Base-by-base conservation (phyloP, 2,113 vertebrate genomes). In the Camelus bactrianus region DNA sequence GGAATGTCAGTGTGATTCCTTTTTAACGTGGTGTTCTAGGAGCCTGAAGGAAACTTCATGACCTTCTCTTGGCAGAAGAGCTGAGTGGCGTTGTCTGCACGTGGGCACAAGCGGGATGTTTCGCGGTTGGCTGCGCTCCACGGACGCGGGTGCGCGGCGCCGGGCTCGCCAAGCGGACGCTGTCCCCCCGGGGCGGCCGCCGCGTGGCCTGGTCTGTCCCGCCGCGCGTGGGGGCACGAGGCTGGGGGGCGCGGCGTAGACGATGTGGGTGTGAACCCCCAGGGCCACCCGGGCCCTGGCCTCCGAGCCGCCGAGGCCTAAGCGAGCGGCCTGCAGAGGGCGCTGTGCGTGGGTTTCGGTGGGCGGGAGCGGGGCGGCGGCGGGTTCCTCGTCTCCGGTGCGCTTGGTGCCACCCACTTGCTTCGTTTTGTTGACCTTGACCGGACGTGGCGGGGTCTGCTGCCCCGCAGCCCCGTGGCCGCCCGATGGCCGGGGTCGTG, bases 1-100 rank as follows among this genome's bases (percentile, higher is more conserved):
- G 77, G 84, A 95, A 92, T 90, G 42, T 76, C 77, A 32, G 32
- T 73, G 19, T 52, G 15, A 60, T 93, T 95, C 94, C 79, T 82
- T 81, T 81, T 72, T 86, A 70, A 60, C 35, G 48, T 62, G 16
- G 13, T 91, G 16, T 73, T 91, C 46, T 67, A 70, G 83, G 67
- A 72, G 46, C 64, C 73, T 64, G 17, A 87, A 91, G 64, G 13
- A 84, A 89, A 81, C 64, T 42, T n/a, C 46, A 81, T 75, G 50
- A 69, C 28, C 58, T 96, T 95, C 91, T 96, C 52, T 96, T 65
- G 48, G 35, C 87, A 65, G 54, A 94, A 90, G 35, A 75, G 54
- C 89, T 82, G 79, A 85, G 48, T 64, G 50, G 17, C 4, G 3
- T 73, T 62, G 35, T 26, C 69, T 90, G 17, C 26, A 77, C 13